Conservation (phyloP, 2,797 vertebrate species). For the Sebastes melanostomus region DNA sequence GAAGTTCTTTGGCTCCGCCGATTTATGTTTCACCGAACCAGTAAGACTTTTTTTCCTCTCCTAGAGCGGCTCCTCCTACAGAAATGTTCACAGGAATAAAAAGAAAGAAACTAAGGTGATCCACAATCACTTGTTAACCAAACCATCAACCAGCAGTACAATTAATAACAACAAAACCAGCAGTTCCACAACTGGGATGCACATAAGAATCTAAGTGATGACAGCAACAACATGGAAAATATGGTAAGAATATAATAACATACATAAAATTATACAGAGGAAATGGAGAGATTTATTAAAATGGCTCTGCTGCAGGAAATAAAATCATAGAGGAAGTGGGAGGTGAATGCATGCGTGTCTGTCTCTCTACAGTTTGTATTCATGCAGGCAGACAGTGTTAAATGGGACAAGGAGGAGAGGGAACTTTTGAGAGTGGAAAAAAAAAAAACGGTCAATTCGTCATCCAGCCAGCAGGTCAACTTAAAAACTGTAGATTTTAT, state of each 20-base stretch:
- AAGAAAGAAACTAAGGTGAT: background rate
- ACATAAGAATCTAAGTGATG: background rate
- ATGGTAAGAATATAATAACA: background rate
- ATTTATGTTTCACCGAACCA: slow-evolving; percentile 14
- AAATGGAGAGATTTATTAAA: slow-evolving; percentile 39
- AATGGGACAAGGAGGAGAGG: background rate
- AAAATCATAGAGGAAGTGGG: slow-evolving; percentile 40
- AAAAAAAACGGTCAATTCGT: background rate
- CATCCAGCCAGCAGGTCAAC: background rate
- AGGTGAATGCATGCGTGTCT: slow-evolving; percentile 15
- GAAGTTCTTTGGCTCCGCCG: background rate
- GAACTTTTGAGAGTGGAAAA: slow-evolving; percentile 8
- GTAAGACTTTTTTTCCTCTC: background rate
- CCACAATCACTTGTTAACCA: background rate
- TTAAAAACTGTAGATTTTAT: background rate
- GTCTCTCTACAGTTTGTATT: slow-evolving; percentile 5
- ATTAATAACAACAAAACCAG: background rate
- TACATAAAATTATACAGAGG: slow-evolving; percentile 6
- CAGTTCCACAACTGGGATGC: background rate
- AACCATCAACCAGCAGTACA: background rate
- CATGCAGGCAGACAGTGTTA: slow-evolving; percentile 1
- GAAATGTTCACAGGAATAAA: background rate
- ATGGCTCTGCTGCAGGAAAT: slow-evolving; percentile 43
- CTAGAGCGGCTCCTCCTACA: background rate
- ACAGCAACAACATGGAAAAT: slow-evolving; percentile 18